Evolutionary conservation across 2,888 invertebrate genomes (phyloP).

Genomic region (Cyclophora punctaria): DNA sequence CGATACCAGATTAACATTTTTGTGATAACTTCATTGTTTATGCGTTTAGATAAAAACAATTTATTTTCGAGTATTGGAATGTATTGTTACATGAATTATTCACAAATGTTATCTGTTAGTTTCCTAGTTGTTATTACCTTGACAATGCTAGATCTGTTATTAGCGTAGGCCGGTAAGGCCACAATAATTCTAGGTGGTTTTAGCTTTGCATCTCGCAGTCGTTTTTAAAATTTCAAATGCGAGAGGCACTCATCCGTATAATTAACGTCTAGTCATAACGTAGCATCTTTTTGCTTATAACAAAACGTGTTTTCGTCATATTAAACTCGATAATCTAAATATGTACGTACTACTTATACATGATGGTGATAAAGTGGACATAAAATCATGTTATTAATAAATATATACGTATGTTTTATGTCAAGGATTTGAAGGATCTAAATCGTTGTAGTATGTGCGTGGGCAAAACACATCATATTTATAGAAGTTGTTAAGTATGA

Average conservation of each 20-base stretch:
- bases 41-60: conserved; percentile 4
- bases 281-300: too few species aligned
- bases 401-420: not conserved
- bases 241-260: too few species aligned
- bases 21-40: conserved; percentile 14
- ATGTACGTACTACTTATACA: too few species aligned
- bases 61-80: conserved; percentile 8
- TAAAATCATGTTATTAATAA: conserved; percentile 2
- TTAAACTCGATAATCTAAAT: too few species aligned
- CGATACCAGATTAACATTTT: conserved; percentile 18
- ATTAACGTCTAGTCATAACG: too few species aligned
- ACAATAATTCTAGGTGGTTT: conserved; percentile 24
- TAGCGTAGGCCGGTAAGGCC: conserved; percentile 47
- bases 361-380: not conserved
- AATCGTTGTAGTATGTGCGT: conserved; percentile 42
- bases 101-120: conserved; percentile 3
- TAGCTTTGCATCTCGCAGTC: not conserved
- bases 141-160: conserved; percentile 40
- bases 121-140: conserved; percentile 24
- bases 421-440: conserved; percentile 27
- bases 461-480: conserved; percentile 47
- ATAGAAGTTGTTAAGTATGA: conserved; percentile 58
- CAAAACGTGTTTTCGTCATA: too few species aligned
- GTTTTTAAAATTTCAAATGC: too few species aligned
- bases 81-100: conserved; percentile 2